These are phyloP conservation scores for Orchesellides sinensis DNA, from an alignment of 2,888 invertebrate genomes.

Conservation along the genomic window DNA sequence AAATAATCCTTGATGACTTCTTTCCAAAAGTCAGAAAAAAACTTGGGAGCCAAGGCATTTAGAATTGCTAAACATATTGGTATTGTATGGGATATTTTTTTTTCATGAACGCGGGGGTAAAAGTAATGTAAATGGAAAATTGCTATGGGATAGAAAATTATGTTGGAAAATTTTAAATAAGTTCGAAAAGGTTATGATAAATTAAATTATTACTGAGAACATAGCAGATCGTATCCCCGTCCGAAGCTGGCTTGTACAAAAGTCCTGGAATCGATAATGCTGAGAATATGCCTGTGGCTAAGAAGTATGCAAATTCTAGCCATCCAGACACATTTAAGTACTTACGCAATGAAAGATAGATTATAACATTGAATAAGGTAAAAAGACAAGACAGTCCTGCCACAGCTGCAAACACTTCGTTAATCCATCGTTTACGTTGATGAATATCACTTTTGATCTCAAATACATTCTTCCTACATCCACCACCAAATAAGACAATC, in stretches of 20 bases:
- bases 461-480: conserved; percentile 11
- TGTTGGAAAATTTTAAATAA: background rate
- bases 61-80: too few species aligned
- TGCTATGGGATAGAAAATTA: too few species aligned
- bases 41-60: too few species aligned
- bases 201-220: conserved; percentile 33
- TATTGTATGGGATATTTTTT: background rate
- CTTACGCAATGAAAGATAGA: conserved; percentile 61
- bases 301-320: conserved; percentile 64
- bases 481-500: conserved; percentile 16
- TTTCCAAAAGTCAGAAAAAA: too few species aligned
- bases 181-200: background rate
- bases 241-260: conserved; percentile 25
- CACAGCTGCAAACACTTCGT: conserved; percentile 58
- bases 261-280: conserved; percentile 54
- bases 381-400: conserved; percentile 59
- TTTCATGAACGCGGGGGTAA: too few species aligned
- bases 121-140: too few species aligned
- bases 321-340: conserved; percentile 63
- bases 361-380: conserved; percentile 52
- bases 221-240: conserved; percentile 36
- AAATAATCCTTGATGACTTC: too few species aligned
- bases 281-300: conserved; percentile 48
- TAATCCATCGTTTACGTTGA: conserved; percentile 43
- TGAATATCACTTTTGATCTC: background rate